Percentiles rank a stretch among this genome's conserved stretches.
Evolutionary conservation across 2,888 invertebrate species (phyloP).

Genomic region (Adineta ricciae): DNA sequence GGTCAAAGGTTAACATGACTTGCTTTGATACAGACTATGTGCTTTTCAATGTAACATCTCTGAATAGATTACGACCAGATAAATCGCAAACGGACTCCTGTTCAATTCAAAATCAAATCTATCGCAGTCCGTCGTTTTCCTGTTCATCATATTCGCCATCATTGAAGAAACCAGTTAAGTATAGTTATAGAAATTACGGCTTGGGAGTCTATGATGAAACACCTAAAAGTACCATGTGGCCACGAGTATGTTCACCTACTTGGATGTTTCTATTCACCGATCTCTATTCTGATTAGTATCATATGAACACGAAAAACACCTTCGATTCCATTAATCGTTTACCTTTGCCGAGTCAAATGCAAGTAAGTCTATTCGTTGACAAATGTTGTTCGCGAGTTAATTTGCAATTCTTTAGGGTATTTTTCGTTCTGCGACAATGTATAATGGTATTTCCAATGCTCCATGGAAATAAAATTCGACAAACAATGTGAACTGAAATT

Average conservation of each 20-base stretch:
- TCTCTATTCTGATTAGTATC: neutral
- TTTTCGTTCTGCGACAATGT: neutral
- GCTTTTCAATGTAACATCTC: neutral
- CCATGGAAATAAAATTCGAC: neutral
- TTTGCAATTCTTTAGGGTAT: neutral
- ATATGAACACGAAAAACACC: neutral
- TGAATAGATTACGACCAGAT: neutral
- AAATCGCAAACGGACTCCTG: neutral
- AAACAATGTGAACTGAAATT: neutral
- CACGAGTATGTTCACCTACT: neutral
- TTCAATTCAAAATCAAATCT: neutral
- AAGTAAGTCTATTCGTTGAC: neutral
- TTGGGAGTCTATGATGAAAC: neutral
- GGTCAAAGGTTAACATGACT: neutral
- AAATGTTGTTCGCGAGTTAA: neutral
- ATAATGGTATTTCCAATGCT: neutral
- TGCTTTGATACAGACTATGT: too few species aligned
- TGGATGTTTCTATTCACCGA: too few species aligned
- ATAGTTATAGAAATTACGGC: slow-evolving; percentile 6
- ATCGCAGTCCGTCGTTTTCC: neutral
- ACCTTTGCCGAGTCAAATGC: neutral
- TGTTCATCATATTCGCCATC: neutral
- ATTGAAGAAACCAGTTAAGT: neutral
- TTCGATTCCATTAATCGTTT: slow-evolving; percentile 3
- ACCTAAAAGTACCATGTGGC: neutral